Conservation (phyloP, 2,797 vertebrate species). For the Anguilla anguilla region DNA sequence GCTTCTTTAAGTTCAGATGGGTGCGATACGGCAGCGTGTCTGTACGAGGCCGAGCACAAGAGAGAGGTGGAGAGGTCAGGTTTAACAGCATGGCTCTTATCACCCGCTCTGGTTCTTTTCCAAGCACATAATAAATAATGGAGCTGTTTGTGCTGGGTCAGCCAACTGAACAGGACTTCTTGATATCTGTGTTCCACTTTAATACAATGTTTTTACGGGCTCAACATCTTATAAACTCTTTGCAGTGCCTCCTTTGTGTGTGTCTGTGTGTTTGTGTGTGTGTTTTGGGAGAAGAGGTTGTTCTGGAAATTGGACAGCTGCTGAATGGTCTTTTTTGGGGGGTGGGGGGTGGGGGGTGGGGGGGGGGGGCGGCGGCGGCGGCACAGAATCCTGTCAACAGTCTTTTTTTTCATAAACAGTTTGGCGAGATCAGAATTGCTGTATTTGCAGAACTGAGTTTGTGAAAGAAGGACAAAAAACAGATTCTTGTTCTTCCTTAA, state of each 20-base stretch:
- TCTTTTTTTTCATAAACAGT: neutral
- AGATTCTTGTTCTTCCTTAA: too few relatives aligned
- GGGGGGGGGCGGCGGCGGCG: too few relatives aligned
- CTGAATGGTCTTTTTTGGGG: neutral
- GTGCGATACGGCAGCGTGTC: neutral
- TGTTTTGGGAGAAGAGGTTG: neutral
- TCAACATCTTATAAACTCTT: neutral
- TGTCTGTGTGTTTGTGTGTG: neutral
- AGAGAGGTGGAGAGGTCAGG: neutral
- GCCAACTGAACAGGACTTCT: neutral
- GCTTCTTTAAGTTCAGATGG: neutral
- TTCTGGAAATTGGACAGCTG: neutral
- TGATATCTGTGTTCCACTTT: constrained; percentile 12
- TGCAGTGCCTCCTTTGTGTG: neutral
- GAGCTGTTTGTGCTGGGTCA: neutral
- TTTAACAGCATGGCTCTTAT: neutral
- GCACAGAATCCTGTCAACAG: neutral
- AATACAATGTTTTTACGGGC: constrained; percentile 17
- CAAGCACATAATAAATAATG: neutral
- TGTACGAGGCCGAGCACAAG: neutral
- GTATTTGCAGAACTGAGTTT: neutral
- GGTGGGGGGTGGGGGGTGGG: too few relatives aligned
- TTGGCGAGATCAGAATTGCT: neutral
- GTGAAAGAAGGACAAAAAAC: neutral
- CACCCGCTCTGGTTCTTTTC: neutral